Conservation (phyloP, 2,113 vertebrate genomes). For the Galbula dea region DNA sequence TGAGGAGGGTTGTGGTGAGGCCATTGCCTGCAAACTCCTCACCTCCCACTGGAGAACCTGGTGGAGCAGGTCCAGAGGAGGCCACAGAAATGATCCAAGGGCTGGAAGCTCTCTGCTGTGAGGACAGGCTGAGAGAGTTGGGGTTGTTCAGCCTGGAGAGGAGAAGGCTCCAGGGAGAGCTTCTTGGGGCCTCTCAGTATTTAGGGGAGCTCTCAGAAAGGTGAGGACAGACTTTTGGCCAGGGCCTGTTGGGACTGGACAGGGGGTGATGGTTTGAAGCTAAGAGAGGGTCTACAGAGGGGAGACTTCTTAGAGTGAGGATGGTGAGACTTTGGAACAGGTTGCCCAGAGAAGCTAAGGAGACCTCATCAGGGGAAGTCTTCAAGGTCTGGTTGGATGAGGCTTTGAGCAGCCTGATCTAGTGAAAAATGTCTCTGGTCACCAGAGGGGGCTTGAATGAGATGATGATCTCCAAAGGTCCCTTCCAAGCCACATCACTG, state of each 20-base stretch:
- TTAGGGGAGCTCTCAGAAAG: neutral
- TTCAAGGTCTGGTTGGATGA: neutral
- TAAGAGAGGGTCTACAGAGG: neutral
- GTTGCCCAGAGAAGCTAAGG: neutral
- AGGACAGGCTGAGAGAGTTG: neutral
- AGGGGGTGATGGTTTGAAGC: neutral
- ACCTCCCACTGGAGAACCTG: neutral
- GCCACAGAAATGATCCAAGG: neutral
- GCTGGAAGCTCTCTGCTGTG: neutral
- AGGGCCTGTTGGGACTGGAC: neutral
- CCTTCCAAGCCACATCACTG: neutral
- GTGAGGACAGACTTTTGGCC: neutral
- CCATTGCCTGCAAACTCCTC: neutral
- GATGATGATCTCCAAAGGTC: neutral
- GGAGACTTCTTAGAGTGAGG: neutral
- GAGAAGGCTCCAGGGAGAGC: neutral
- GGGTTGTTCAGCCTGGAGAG: neutral
- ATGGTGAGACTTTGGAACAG: neutral
- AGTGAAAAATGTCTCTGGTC: neutral
- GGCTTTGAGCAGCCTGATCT: neutral
- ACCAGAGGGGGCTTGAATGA: accelerated
- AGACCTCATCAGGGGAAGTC: neutral
- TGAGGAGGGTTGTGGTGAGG: neutral
- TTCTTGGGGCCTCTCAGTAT: neutral
- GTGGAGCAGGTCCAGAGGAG: neutral